phyloP scores from a whole-genome alignment of 1,140 invertebrate species.

The Panagrolaimus sp. region DNA sequence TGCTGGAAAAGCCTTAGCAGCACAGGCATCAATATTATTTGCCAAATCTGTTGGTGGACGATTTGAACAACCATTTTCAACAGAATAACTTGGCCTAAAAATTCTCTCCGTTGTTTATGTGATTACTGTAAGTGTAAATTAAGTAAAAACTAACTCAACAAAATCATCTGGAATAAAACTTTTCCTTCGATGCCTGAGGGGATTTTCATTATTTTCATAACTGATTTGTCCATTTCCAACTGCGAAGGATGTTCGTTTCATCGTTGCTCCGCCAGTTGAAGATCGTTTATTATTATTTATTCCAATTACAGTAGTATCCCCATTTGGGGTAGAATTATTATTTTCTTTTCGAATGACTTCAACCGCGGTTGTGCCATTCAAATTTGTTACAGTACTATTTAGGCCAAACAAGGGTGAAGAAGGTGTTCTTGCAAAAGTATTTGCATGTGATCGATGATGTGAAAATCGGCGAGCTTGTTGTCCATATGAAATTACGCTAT shows the following conservation, averaged over 20 bases:
- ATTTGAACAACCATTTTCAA: constrained; percentile 25
- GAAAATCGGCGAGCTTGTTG: not conserved
- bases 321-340: not conserved
- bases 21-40: constrained; percentile 48
- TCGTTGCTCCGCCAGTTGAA: not conserved
- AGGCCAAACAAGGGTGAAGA: not conserved
- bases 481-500: constrained; percentile 3
- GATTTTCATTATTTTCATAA: not conserved
- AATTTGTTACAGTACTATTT: not conserved
- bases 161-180: constrained; percentile 7
- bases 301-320: not conserved
- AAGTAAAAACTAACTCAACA: not conserved
- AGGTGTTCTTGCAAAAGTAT: not conserved
- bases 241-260: not conserved
- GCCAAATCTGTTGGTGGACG: constrained; percentile 38
- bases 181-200: constrained; percentile 15
- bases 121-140: constrained; percentile 12
- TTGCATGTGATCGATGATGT: not conserved
- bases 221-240: not conserved
- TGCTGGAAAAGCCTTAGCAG: constrained; percentile 52
- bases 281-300: not conserved
- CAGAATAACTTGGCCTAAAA: constrained; percentile 22
- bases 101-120: no score
- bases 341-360: not conserved
- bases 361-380: not conserved